Percentiles rank a stretch among this genome's conserved stretches.
Evolutionary conservation across 1,140 invertebrate species (phyloP).

Genomic region (Drosophila baimaii): DNA sequence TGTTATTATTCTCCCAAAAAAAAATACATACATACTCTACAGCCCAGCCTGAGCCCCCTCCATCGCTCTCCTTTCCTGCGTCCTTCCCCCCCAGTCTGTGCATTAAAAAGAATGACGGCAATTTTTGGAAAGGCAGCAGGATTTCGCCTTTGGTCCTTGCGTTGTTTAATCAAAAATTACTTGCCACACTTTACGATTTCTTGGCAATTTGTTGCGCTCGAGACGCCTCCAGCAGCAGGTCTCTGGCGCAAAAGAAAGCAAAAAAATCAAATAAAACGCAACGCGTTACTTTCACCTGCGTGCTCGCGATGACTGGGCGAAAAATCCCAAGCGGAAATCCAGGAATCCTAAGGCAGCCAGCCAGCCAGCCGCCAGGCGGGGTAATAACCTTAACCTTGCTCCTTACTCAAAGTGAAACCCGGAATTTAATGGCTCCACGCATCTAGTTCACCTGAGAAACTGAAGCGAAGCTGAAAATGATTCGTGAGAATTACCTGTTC

Average conservation of each 20-base stretch:
- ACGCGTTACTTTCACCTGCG: constrained; percentile 68
- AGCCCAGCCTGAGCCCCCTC: constrained; percentile 13
- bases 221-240: constrained; percentile 11
- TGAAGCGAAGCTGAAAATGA: constrained; percentile 26
- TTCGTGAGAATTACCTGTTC: constrained; percentile 10
- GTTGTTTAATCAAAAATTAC: constrained; percentile 79
- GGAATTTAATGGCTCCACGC: constrained; percentile 21
- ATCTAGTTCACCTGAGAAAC: constrained; percentile 36
- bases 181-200: constrained; percentile 76
- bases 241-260: background rate
- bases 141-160: constrained; percentile 32
- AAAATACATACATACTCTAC: background rate
- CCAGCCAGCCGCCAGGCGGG: too few relatives aligned
- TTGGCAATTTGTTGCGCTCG: constrained; percentile 75
- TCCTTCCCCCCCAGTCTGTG: constrained; percentile 26
- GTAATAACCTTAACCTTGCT: constrained; percentile 36
- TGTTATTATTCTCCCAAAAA: constrained; percentile 32
- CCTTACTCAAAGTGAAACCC: background rate
- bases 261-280: constrained; percentile 72
- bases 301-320: constrained; percentile 52
- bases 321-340: constrained; percentile 41
- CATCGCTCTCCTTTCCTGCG: background rate
- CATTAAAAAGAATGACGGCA: constrained; percentile 82
- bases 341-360: constrained; percentile 5
- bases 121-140: constrained; percentile 56